These are phyloP conservation scores for Microcebus jonahi DNA, from an alignment of 2,113 vertebrate genomes.

Conservation along the genomic window DNA sequence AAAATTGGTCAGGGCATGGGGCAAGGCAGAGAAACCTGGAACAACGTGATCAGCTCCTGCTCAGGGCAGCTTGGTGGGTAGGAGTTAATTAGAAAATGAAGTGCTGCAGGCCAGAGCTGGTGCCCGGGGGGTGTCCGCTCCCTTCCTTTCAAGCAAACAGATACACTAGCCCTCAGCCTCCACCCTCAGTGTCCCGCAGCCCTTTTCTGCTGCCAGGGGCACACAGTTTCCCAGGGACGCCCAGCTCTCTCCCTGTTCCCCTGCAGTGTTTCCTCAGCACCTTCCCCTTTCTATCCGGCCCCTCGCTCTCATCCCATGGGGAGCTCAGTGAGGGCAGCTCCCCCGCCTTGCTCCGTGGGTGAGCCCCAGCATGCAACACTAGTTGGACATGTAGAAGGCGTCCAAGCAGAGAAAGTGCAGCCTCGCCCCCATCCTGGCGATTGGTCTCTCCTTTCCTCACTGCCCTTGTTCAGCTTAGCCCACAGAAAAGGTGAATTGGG, in stretches of 20 bases:
- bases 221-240: background rate
- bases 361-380: background rate
- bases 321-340: background rate
- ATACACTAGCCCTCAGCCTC: background rate
- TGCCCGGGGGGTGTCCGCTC: background rate
- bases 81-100: background rate
- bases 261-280: rapidly evolving
- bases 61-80: background rate
- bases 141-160: background rate
- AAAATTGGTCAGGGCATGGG: too few relatives aligned
- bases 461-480: background rate
- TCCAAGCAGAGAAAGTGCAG: background rate
- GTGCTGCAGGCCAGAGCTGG: background rate
- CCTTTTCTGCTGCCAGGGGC: background rate
- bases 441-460: background rate
- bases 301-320: background rate
- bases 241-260: background rate
- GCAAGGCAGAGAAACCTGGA: background rate
- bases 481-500: background rate
- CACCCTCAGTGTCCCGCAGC: rapidly evolving
- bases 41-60: background rate
- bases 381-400: background rate
- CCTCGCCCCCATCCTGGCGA: too few relatives aligned
- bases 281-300: background rate
- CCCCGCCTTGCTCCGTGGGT: background rate